Base-by-base conservation (phyloP, 2,888 invertebrate species). In the Dysmachus trigonus region DNA sequence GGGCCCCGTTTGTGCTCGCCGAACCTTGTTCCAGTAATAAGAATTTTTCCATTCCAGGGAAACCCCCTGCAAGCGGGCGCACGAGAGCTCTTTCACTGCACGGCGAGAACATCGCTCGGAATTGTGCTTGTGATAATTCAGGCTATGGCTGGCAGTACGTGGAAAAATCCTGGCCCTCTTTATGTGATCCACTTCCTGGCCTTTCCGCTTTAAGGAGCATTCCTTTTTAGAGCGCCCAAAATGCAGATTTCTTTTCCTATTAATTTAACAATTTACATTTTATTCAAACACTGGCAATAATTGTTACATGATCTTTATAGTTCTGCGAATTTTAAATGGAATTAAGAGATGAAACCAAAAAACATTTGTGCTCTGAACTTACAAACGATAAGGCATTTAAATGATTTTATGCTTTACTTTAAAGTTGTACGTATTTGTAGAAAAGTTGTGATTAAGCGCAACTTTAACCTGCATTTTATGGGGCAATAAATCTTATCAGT, bases 11-110 rank as follows among this genome's bases (percentile, higher is more conserved):
- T 81, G 30, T 81, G 53, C 31, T 81, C 81, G 33, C n/a, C 33
- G 81, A 81, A 81, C 53, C 81, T 81, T 53, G 81, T 81, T 81
- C 35, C 53, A 81, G 81, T 81, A 81, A 81, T 81, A 81, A 81
- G 81, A 81, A 81, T 81, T 53, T 81, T 81, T 81, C 81, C 81
- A 81, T 81, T 81, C 10, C 18, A 10, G 53, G 33, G 33, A 81
- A 53, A 62, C 62, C 53, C 33, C 53, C 51, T 30, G 81, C 81
- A 15, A 53, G 62, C 33, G 47, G 51, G 47, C 81, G 31, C 81
- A 53, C 53, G 51, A 51, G 51, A 31, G 79, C 53, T 81, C 33
- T 81, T 30, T 53, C 51, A 62, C 62, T 81, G 81, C 81, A 81
- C 10, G 53, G 31, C 79, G 51, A 79, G 79, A 51, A 79, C 31